Evolutionary conservation across 2,888 invertebrate genomes (phyloP).

Genomic region (Dolichopus griseipennis): DNA sequence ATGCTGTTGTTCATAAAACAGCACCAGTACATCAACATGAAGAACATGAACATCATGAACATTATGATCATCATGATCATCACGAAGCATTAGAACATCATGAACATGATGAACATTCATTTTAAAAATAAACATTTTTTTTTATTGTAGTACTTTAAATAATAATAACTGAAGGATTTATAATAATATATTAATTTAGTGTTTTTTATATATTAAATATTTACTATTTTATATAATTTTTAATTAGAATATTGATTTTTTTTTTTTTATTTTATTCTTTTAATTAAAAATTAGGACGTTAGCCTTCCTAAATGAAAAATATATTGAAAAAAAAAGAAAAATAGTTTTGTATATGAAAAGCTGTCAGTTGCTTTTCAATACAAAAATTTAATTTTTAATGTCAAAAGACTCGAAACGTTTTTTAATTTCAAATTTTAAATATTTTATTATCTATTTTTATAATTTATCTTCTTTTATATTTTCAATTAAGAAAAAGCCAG

Average conservation of each 20-base stretch:
- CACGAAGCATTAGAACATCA: too few relatives aligned
- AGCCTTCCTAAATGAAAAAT: not conserved
- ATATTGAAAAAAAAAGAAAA: not conserved
- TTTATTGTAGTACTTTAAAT: too few relatives aligned
- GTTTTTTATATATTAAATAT: not conserved
- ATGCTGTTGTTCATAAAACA: conserved; percentile 43
- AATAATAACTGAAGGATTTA: too few relatives aligned
- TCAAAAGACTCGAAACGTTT: too few relatives aligned
- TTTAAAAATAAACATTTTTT: not conserved
- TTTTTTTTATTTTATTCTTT: not conserved
- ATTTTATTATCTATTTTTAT: too few relatives aligned
- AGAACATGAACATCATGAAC: not conserved
- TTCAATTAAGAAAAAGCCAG: too few relatives aligned
- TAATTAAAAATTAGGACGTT: not conserved
- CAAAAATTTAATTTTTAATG: too few relatives aligned
- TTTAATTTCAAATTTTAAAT: too few relatives aligned
- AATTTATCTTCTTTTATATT: too few relatives aligned
- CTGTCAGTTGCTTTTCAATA: too few relatives aligned
- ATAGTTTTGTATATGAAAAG: not conserved
- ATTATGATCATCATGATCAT: not conserved
- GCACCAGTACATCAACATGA: conserved; percentile 38
- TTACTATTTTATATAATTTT: not conserved
- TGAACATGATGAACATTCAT: not conserved
- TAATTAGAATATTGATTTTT: not conserved
- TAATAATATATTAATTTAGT: not conserved